Base-by-base conservation (phyloP, 2,888 invertebrate species). In the Tridacna gigas region DNA sequence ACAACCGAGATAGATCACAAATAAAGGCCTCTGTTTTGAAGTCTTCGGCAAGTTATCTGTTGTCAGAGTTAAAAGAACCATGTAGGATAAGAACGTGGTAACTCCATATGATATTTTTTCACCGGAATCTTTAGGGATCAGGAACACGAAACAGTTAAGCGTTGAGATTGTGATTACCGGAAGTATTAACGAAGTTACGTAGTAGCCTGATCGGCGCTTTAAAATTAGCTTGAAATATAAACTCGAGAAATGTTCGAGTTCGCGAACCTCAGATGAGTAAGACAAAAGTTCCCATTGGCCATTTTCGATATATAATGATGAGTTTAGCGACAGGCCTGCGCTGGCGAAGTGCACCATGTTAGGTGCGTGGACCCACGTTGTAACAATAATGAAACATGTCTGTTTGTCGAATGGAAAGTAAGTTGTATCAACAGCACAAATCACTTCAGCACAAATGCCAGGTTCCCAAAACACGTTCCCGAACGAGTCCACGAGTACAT, bases 331-430 rank as follows among this genome's bases (percentile, higher is more conserved):
- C 18, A 9, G 1, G 37, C 2, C 47, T 20, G 37, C 26, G 11
- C 37, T 37, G 20, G 45, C n/a, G 20, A 67, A 45, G 3, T n/a
- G 20, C 20, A 67, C 47, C 67, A 67, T 45, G 45, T 20, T 18
- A n/a, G 67, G 67, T 15, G 28, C 67, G n/a, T 67, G 67, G 20
- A 37, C 47, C 67, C 67, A 67, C 20, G 66, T 66, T 11, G 26
- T 66, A 28, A 66, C 25, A 2, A 66, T 9, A 15, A 66, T 28
- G 5, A 18, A 7, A 67, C 67, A 67, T 37, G 20, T 4, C 37
- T 67, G 67, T 9, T 67, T 45, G 37, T 67, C 67, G 45, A 67
- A 67, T 3, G 67, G 67, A 28, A 65, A 65, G 11, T 65, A 65
- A 18, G 65, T 65, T 22, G 65, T 65, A 20, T 65, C 65, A 3